These are phyloP conservation scores for Petrolisthes manimaculis DNA, from an alignment of 2,888 invertebrate species.

Conservation along the genomic window DNA sequence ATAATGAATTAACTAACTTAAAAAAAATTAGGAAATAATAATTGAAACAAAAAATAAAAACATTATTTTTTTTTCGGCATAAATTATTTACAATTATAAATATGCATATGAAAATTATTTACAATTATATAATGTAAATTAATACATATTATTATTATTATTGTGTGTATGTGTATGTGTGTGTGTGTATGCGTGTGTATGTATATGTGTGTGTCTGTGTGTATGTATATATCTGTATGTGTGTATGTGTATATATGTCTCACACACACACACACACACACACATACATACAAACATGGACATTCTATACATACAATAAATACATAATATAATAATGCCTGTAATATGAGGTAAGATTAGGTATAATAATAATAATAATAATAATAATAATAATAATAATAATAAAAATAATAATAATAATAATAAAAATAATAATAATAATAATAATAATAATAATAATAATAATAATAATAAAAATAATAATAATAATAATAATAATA, in stretches of 20 bases:
- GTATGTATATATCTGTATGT: too few species aligned
- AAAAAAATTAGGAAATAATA: neutral
- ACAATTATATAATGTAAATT: neutral
- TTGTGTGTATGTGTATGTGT: neutral
- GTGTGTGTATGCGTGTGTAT: neutral
- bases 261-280: constrained; percentile 7
- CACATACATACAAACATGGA: neutral
- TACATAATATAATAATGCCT: neutral
- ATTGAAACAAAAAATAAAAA: neutral
- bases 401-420: too few species aligned
- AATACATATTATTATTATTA: neutral
- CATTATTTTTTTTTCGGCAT: neutral
- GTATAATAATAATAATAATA: neutral
- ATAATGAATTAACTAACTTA: neutral
- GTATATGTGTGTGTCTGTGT: neutral
- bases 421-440: too few species aligned
- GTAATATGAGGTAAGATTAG: too few species aligned
- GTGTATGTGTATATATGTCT: neutral
- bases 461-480: too few species aligned
- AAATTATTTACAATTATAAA: neutral
- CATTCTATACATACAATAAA: neutral
- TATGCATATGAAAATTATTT: neutral
- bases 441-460: too few species aligned
- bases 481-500: too few species aligned
- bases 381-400: neutral